Conservation (phyloP, 2,888 invertebrate species). For the Rotaria sp. region DNA sequence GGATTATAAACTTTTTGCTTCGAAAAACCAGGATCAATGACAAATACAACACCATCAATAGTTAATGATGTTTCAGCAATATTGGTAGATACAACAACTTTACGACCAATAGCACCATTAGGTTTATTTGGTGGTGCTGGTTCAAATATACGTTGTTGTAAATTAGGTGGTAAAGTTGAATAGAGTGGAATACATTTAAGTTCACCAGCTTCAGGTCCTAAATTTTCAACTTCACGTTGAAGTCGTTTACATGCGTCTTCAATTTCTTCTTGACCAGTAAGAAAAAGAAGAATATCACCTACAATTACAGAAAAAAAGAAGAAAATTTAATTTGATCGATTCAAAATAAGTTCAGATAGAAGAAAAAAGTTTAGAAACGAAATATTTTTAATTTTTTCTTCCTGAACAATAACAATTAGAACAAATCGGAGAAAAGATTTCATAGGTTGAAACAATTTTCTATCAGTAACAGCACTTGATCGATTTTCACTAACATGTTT, state of each 20-base stretch:
- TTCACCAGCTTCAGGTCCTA: constrained; percentile 92
- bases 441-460: no score
- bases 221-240: constrained; percentile 84
- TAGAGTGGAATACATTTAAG: constrained; percentile 95
- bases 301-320: not conserved
- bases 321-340: constrained; percentile 54
- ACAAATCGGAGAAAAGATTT: no score
- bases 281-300: constrained; percentile 40
- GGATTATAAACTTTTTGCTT: constrained; percentile 94
- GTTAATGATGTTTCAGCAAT: constrained; percentile 98
- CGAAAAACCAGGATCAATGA: constrained; percentile 97
- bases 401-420: no score
- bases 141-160: constrained; percentile 94
- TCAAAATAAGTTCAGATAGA: no score
- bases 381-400: no score
- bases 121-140: constrained; percentile 74
- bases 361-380: no score
- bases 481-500: no score
- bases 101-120: constrained; percentile 80
- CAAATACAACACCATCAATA: constrained; percentile 97
- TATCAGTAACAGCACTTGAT: no score
- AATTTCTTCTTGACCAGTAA: constrained; percentile 65
- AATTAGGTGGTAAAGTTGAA: constrained; percentile 90
- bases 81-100: constrained; percentile 93
- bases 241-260: constrained; percentile 97